Percentiles rank a stretch among this genome's conserved stretches.
Evolutionary conservation across 2,797 vertebrate genomes (phyloP).

Genomic region (Pyrocephalus nanus): DNA sequence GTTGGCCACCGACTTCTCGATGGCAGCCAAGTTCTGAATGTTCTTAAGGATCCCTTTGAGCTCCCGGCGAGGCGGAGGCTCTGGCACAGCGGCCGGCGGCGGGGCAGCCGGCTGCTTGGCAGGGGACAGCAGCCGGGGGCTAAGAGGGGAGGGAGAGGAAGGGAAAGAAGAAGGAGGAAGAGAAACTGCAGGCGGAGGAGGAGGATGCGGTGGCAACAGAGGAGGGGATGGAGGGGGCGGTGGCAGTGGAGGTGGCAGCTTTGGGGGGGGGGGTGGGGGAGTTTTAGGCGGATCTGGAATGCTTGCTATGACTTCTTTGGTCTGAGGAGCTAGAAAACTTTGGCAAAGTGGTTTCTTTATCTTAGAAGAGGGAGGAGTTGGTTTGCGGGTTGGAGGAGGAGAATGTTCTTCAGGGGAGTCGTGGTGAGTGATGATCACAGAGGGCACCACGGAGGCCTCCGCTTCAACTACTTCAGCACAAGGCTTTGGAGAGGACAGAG

Average conservation of each 20-base stretch:
- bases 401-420: conserved; percentile 69
- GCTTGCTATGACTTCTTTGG: conserved; percentile 78
- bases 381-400: conserved; percentile 68
- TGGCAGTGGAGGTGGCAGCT: conserved; percentile 48
- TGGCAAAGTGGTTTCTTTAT: conserved; percentile 79
- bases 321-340: conserved; percentile 75
- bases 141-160: conserved; percentile 33
- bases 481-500: conserved; percentile 59
- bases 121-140: conserved; percentile 53
- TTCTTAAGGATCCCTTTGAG: conserved; percentile 90
- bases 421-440: conserved; percentile 76
- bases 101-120: conserved; percentile 36
- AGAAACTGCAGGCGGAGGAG: neutral
- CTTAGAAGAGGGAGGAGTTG: conserved; percentile 78
- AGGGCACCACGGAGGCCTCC: conserved; percentile 58
- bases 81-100: conserved; percentile 20
- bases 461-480: conserved; percentile 45
- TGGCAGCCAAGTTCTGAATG: conserved; percentile 86
- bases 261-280: conserved; percentile 54
- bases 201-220: conserved; percentile 31
- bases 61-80: conserved; percentile 75
- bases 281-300: conserved; percentile 81
- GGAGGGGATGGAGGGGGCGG: conserved; percentile 48
- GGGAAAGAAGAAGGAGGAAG: neutral
- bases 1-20: conserved; percentile 88